phyloP scores from a whole-genome alignment of 2,113 vertebrate species.

The Phasianus colchicus region DNA sequence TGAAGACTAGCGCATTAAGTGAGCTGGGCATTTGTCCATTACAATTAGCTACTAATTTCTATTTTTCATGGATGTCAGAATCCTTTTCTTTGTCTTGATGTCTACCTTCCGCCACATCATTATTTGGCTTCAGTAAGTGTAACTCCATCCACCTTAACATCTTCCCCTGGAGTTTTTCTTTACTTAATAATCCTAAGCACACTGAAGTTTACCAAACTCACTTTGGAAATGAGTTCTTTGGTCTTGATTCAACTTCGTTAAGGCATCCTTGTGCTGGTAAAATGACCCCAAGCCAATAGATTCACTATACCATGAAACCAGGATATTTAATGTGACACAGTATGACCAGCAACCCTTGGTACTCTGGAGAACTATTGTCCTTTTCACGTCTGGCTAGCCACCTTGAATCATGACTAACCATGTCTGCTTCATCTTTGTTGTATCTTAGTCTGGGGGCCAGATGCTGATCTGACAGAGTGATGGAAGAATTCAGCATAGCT shows the following conservation, averaged over 20 bases:
- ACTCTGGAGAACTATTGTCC: neutral
- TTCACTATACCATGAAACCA: neutral
- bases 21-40: neutral
- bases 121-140: neutral
- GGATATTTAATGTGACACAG: rapidly evolving
- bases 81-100: neutral
- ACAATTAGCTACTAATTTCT: slow-evolving; percentile 19
- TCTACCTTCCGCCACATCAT: neutral
- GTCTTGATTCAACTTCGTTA: neutral
- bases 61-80: neutral
- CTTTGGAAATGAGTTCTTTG: neutral
- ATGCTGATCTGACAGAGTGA: neutral
- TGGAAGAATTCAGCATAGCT: neutral
- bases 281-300: neutral
- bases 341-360: neutral
- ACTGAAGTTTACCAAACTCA: neutral
- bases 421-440: neutral
- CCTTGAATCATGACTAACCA: neutral
- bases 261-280: neutral
- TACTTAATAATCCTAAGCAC: neutral
- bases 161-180: neutral
- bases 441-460: neutral
- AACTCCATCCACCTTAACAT: neutral
- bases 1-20: neutral
- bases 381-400: neutral